Evolutionary conservation across 2,797 vertebrate genomes (phyloP).

Genomic region (Pagetopsis macropterus): DNA sequence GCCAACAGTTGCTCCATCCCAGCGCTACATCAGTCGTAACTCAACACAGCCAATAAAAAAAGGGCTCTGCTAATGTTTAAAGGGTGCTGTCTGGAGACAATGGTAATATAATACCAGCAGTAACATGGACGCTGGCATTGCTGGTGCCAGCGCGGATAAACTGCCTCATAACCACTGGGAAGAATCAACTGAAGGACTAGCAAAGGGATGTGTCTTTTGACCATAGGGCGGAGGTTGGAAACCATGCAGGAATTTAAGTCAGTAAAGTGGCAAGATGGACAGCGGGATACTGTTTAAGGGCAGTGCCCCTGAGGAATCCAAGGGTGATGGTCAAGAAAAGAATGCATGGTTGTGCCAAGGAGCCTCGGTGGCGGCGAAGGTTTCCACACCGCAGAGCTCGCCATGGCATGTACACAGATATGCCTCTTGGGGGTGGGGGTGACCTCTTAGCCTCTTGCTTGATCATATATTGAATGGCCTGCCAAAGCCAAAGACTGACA

Average conservation of each 20-base stretch:
- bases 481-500: constrained; percentile 26
- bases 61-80: constrained; percentile 70
- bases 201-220: constrained; percentile 62
- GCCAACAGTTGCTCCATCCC: constrained; percentile 57
- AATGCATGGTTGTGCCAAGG: constrained; percentile 74
- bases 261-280: constrained; percentile 67
- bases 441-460: constrained; percentile 56
- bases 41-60: constrained; percentile 74
- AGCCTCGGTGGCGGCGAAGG: constrained; percentile 68
- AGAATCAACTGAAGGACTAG: constrained; percentile 58
- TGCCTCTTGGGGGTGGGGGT: constrained; percentile 52
- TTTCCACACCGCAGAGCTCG: constrained; percentile 65
- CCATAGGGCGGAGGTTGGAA: constrained; percentile 73
- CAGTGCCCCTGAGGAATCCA: constrained; percentile 77
- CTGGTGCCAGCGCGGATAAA: constrained; percentile 59
- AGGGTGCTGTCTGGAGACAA: constrained; percentile 76
- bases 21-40: constrained; percentile 69
- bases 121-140: constrained; percentile 65
- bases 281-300: constrained; percentile 72
- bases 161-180: constrained; percentile 63
- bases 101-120: constrained; percentile 68
- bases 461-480: constrained; percentile 44
- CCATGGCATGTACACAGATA: constrained; percentile 55
- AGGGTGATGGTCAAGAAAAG: constrained; percentile 77
- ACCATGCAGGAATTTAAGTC: constrained; percentile 72